phyloP scores from a whole-genome alignment of 2,888 invertebrate species.

The Sacculina carcini region DNA sequence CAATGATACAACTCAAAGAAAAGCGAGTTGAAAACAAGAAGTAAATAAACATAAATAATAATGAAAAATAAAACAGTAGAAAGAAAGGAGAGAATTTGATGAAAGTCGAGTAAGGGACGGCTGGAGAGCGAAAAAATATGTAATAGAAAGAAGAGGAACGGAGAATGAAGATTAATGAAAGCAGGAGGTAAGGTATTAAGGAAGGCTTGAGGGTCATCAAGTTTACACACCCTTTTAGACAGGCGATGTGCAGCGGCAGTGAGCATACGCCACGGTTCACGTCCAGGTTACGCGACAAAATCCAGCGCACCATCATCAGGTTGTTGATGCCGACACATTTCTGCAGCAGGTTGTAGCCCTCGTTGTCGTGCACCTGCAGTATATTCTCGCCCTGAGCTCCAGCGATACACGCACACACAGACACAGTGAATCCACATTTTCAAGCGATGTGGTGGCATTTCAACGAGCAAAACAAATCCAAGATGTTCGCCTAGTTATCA shows the following conservation, averaged over 20 bases:
- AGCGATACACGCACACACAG: too few species aligned
- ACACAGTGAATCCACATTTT: too few species aligned
- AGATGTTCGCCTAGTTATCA: too few species aligned
- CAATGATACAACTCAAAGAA: too few species aligned
- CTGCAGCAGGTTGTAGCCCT: slow-evolving; percentile 41
- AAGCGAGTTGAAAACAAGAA: too few species aligned
- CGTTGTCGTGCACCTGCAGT: slow-evolving; percentile 34
- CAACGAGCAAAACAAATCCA: too few species aligned
- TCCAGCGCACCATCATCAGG: slow-evolving; percentile 38
- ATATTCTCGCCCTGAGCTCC: slow-evolving; percentile 43
- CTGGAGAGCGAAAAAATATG: too few species aligned
- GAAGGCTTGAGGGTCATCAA: slow-evolving; percentile 1
- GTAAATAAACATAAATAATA: too few species aligned
- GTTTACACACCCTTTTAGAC: slow-evolving; percentile 31
- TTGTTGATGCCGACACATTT: slow-evolving; percentile 43
- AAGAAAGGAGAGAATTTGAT: too few species aligned
- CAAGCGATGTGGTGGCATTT: too few species aligned
- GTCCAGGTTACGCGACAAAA: slow-evolving; percentile 33
- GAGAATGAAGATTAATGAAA: not conserved
- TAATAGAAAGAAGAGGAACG: not conserved
- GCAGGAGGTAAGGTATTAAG: slow-evolving; percentile 1
- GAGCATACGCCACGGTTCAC: slow-evolving; percentile 44
- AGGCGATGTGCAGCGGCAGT: slow-evolving; percentile 44
- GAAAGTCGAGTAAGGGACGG: too few species aligned
- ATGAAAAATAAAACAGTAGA: too few species aligned